Evolutionary conservation across 2,888 invertebrate genomes (phyloP), one percentile per base, ranked within the genome.

Genomic region (Tolmerus cingulatus): DNA sequence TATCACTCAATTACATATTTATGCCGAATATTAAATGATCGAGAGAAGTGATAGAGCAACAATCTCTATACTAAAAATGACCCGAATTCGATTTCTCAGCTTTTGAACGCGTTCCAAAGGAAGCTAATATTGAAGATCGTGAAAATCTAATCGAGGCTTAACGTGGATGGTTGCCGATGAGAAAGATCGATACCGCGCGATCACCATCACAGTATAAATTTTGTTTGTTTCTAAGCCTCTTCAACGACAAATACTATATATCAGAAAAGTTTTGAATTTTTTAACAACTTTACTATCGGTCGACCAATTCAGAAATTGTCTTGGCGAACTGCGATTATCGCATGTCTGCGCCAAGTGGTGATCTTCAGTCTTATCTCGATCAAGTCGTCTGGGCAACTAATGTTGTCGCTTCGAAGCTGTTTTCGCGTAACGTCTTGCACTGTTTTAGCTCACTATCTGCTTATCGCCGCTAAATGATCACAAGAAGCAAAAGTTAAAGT

Each of bases 191-290:
- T 37, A 30, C 51, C 79, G 43, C 3, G 40, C 34, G 79, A 51
- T 79, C 51, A 79, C 79, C 79, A 79, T 79, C 46, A 79, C 79
- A 79, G 46, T 79, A 46, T 79, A 78, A 37, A 8, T 79, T 79
- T 46, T 79, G 34, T 19, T 19, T 43, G 34, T 79, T 46, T 12
- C 66, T 66, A 66, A 66, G 66, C 0, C 66, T 66, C 66, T 66
- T 27, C 66, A 66, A 51, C 7, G 5, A 51, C 2, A 66, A 66
- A 66, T 27, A 27, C 27, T 66, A 66, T 23, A 66, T 27, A 12
- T n/a, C 57, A 14, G 12, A 12, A 66, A 66, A n/a, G 3, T 23
- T 66, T 66, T 12, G 9, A 23, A 27, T 66, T 66, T 66, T 66
- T 66, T 66, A 66, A 19, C 27, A 66, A 66, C 12, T 66, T 27